These are phyloP conservation scores for Salminus brasiliensis DNA, from an alignment of 2,113 vertebrate species.

Conservation along the genomic window DNA sequence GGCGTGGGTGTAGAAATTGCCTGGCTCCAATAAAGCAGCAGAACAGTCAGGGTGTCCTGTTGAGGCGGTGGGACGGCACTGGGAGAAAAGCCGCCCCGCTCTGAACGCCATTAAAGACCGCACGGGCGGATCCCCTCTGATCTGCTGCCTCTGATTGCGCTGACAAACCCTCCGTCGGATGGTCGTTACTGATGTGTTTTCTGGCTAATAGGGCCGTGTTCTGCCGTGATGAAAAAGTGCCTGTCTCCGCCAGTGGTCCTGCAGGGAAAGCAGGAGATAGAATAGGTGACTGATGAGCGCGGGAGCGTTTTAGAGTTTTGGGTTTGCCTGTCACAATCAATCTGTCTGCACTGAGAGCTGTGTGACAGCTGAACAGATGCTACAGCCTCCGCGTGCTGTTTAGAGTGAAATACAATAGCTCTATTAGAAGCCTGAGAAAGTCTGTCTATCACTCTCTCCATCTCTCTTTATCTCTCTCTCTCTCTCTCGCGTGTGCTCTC, in stretches of 20 bases:
- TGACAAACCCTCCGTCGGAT: slow-evolving; percentile 40
- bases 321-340: slow-evolving; percentile 33
- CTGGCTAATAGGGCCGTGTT: slow-evolving; percentile 39
- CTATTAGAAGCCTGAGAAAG: background rate
- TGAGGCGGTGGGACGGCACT: background rate
- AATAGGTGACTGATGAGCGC: slow-evolving; percentile 37
- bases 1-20: slow-evolving; percentile 41
- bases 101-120: slow-evolving; percentile 8
- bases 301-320: slow-evolving; percentile 33
- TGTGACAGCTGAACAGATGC: slow-evolving; percentile 34
- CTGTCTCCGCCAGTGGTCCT: slow-evolving; percentile 23
- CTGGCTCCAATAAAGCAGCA: slow-evolving; percentile 38
- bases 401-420: slow-evolving; percentile 33
- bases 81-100: background rate
- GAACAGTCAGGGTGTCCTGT: background rate
- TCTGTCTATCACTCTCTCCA: background rate
- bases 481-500: background rate
- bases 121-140: slow-evolving; percentile 40
- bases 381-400: slow-evolving; percentile 20
- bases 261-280: background rate
- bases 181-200: slow-evolving; percentile 25
- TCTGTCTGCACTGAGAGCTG: slow-evolving; percentile 32
- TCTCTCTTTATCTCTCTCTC: background rate
- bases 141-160: slow-evolving; percentile 45
- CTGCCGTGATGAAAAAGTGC: slow-evolving; percentile 29